Conservation (phyloP, 2,888 invertebrate genomes). For the Pyrrhosoma nymphula region DNA sequence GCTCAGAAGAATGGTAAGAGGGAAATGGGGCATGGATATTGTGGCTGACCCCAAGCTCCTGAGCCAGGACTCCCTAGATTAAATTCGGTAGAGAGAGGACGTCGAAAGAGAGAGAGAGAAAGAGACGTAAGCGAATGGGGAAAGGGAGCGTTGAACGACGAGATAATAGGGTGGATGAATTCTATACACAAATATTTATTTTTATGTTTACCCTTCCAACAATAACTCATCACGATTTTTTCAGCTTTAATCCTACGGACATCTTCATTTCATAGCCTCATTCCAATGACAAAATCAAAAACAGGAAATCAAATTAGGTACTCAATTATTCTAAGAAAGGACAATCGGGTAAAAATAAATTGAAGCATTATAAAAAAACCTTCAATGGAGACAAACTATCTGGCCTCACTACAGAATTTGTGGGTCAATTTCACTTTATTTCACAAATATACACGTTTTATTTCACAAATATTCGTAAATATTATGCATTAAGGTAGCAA, state of each 20-base stretch:
- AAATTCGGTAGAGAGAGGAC: background rate
- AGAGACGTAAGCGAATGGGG: background rate
- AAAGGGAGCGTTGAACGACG: background rate
- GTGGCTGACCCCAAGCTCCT: background rate
- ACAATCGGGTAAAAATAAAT: too few relatives aligned
- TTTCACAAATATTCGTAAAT: too few relatives aligned
- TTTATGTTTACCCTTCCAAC: background rate
- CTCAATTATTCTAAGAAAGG: too few relatives aligned
- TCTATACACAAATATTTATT: background rate
- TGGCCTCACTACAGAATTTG: too few relatives aligned
- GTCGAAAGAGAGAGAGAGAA: background rate
- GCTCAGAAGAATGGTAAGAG: background rate
- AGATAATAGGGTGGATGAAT: background rate
- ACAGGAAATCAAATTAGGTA: too few relatives aligned
- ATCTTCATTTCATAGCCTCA: too few relatives aligned
- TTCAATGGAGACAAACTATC: too few relatives aligned
- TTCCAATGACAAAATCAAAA: too few relatives aligned
- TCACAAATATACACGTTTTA: too few relatives aligned
- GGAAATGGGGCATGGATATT: background rate
- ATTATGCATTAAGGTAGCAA: too few relatives aligned
- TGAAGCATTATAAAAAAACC: too few relatives aligned
- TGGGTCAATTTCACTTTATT: too few relatives aligned
- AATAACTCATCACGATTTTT: background rate
- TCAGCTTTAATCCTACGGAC: background rate
- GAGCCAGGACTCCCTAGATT: background rate